Percentiles rank a stretch among this genome's conserved stretches.
Evolutionary conservation across 2,113 vertebrate genomes (phyloP).

Genomic region (Mormyrus iriodes): DNA sequence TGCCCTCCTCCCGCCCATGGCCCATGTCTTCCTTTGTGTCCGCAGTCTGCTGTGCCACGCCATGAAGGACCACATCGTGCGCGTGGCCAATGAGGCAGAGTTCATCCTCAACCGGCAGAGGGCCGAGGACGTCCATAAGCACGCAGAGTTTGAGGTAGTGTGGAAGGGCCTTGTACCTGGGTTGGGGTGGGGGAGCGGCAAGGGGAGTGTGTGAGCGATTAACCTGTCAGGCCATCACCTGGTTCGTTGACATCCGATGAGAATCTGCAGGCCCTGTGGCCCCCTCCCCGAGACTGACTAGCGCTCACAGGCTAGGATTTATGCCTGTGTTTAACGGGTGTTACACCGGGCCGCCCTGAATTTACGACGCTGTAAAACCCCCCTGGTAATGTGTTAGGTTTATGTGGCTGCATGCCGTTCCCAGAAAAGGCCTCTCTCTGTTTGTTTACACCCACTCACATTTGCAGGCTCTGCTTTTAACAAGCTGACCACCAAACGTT

Average conservation of each 20-base stretch:
- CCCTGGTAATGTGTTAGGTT: neutral
- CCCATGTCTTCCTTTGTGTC: neutral
- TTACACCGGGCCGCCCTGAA: neutral
- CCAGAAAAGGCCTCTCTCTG: neutral
- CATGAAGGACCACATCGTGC: slow-evolving; percentile 98
- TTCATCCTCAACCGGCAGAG: slow-evolving; percentile 96
- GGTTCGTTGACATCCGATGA: neutral
- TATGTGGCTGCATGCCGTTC: neutral
- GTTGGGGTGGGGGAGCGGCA: neutral
- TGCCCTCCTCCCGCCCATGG: neutral
- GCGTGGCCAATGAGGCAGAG: slow-evolving; percentile 95
- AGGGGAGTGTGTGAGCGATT: neutral
- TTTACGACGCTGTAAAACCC: neutral
- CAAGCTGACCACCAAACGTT: neutral
- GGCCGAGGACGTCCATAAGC: slow-evolving; percentile 96
- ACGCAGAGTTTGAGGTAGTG: slow-evolving; percentile 94
- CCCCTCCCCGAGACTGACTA: slow-evolving; percentile 38
- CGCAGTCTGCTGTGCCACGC: slow-evolving; percentile 88
- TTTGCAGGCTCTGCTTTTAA: neutral
- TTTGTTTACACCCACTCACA: neutral
- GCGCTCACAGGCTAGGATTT: slow-evolving; percentile 43
- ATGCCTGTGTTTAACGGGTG: slow-evolving; percentile 20
- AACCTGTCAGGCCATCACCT: neutral
- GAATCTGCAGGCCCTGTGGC: neutral
- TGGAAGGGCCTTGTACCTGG: slow-evolving; percentile 30